Percentiles rank a stretch among this genome's conserved stretches.
Evolutionary conservation across 2,113 vertebrate species (phyloP).

Genomic region (Scomber japonicus): DNA sequence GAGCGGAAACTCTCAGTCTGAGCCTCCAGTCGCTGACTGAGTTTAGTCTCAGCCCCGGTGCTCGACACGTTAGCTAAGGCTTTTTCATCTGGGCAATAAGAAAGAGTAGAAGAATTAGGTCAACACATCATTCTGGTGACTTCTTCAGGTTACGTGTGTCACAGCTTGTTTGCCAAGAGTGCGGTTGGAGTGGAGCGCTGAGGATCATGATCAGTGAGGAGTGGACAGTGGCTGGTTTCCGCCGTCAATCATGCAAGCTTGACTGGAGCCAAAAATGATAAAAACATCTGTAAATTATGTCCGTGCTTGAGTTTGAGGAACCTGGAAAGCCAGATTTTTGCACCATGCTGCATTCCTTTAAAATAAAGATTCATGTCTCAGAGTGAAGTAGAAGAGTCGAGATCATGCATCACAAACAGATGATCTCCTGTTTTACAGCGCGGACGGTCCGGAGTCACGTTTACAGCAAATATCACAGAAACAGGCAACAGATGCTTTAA

Average conservation of each 20-base stretch:
- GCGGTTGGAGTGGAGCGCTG: conserved; percentile 45
- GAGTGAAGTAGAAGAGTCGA: conserved; percentile 32
- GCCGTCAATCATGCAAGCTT: conserved; percentile 67
- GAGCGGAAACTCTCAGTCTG: conserved; percentile 79
- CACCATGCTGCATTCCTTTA: conserved; percentile 55
- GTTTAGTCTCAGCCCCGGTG: conserved; percentile 84
- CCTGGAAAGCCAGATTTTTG: not conserved
- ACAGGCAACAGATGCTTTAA: not conserved
- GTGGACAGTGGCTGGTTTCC: conserved; percentile 49
- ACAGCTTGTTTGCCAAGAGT: conserved; percentile 48
- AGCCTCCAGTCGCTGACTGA: conserved; percentile 82
- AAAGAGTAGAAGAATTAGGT: conserved; percentile 81
- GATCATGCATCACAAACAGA: conserved; percentile 42
- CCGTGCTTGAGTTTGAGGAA: conserved; percentile 36
- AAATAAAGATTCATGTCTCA: conserved; percentile 1
- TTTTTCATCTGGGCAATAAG: conserved; percentile 87
- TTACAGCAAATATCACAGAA: not conserved
- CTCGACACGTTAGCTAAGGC: conserved; percentile 87
- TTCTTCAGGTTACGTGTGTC: conserved; percentile 62
- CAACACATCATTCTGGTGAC: conserved; percentile 68
- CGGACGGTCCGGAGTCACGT: conserved; percentile 52
- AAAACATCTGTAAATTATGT: conserved; percentile 28
- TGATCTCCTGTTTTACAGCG: conserved; percentile 75
- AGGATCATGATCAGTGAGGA: conserved; percentile 42
- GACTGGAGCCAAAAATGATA: conserved; percentile 39